These are phyloP conservation scores for Anastrepha obliqua DNA, from an alignment of 1,140 invertebrate genomes.

Conservation along the genomic window DNA sequence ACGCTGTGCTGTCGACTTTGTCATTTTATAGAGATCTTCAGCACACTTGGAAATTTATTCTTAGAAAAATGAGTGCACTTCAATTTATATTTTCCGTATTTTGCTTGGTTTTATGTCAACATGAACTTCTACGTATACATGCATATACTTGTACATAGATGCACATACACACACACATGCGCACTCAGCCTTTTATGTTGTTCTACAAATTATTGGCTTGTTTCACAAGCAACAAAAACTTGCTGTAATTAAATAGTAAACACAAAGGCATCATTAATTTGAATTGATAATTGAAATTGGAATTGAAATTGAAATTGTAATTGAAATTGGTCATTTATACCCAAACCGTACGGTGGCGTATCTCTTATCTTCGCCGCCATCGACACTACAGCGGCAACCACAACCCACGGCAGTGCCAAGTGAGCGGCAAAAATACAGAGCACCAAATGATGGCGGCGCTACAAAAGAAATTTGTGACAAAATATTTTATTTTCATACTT, in stretches of 20 bases:
- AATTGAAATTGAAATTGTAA: slow-evolving; percentile 41
- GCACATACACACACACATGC: too few species aligned
- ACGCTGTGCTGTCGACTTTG: too few species aligned
- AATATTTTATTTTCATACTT: background rate
- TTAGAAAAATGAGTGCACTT: background rate
- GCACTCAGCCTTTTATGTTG: background rate
- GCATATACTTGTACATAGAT: background rate
- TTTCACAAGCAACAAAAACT: slow-evolving; percentile 17
- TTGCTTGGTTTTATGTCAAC: background rate
- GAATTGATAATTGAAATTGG: slow-evolving; percentile 8
- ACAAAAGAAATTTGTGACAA: background rate
- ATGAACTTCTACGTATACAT: background rate
- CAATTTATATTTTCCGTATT: background rate
- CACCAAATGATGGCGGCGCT: background rate
- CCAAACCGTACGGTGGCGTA: background rate
- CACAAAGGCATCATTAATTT: background rate
- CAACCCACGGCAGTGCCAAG: background rate
- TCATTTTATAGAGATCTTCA: too few species aligned
- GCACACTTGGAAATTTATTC: too few species aligned
- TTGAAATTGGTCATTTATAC: slow-evolving; percentile 6
- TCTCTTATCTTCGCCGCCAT: slow-evolving; percentile 13
- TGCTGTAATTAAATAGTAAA: background rate
- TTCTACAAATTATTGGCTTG: background rate
- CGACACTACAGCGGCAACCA: too few species aligned
- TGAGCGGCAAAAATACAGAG: slow-evolving; percentile 17